Evolutionary conservation across 2,797 vertebrate genomes (phyloP).

Genomic region (Rhinichthys osculus): DNA sequence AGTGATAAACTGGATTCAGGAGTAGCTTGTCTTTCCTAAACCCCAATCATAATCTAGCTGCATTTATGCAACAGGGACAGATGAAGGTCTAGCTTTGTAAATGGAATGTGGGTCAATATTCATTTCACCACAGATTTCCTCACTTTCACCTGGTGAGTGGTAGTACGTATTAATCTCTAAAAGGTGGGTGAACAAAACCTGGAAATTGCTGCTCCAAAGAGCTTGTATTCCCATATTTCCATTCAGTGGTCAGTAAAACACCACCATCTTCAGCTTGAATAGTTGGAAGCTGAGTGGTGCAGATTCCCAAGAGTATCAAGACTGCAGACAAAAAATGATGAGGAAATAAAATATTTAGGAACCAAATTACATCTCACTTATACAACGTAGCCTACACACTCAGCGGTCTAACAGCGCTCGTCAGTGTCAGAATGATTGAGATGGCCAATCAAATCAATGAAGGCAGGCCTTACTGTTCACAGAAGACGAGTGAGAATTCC

Average conservation of each 20-base stretch:
- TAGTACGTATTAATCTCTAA: conserved; percentile 48
- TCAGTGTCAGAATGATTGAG: too few relatives aligned
- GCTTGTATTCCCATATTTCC: conserved; percentile 15
- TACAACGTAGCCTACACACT: neutral
- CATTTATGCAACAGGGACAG: conserved; percentile 13
- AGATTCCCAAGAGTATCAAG: neutral
- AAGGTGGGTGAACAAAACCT: conserved; percentile 12
- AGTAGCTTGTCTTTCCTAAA: conserved; percentile 35
- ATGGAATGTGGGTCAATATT: conserved; percentile 31
- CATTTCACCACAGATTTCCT: conserved; percentile 20
- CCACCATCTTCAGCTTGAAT: conserved; percentile 1
- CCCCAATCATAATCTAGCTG: neutral
- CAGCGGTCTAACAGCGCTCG: too few relatives aligned
- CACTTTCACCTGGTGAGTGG: neutral
- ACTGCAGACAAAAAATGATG: neutral
- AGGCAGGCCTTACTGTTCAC: too few relatives aligned
- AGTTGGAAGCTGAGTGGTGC: conserved; percentile 2
- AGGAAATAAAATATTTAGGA: neutral
- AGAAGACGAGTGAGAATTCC: neutral
- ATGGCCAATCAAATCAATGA: neutral
- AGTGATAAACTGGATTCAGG: conserved; percentile 1
- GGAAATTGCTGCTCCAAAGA: neutral
- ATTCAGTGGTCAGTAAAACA: conserved; percentile 22
- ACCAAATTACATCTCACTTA: neutral
- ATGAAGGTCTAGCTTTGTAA: conserved; percentile 28